These are phyloP conservation scores for Opisthograptis luteolata DNA, from an alignment of 2,888 invertebrate species.

Conservation along the genomic window DNA sequence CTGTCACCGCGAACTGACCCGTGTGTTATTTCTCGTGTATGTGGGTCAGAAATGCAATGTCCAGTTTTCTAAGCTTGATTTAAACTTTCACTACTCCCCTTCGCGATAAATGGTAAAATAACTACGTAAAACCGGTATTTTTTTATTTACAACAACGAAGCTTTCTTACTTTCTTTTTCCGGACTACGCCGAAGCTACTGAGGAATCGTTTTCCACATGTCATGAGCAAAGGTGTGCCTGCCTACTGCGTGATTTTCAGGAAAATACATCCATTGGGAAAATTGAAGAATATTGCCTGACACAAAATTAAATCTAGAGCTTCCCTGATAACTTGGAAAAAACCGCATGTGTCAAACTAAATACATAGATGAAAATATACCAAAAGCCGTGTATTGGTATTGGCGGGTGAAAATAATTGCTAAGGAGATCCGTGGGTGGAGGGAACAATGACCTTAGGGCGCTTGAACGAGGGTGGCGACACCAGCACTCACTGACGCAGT, in stretches of 20 bases:
- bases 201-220: slow-evolving; percentile 17
- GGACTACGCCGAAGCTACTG: slow-evolving; percentile 11
- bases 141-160: slow-evolving; percentile 32
- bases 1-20: no score
- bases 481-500: slow-evolving; percentile 46
- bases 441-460: slow-evolving; percentile 60
- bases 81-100: slow-evolving; percentile 64
- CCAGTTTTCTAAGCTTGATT: slow-evolving; percentile 55
- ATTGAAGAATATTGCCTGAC: no score
- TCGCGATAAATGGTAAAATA: slow-evolving; percentile 56
- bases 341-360: no score
- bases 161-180: slow-evolving; percentile 46
- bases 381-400: not conserved
- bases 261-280: no score
- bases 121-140: slow-evolving; percentile 61
- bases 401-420: not conserved
- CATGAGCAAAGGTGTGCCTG: slow-evolving; percentile 23
- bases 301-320: no score
- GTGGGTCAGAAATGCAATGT: slow-evolving; percentile 50
- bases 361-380: no score
- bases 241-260: no score
- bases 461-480: slow-evolving; percentile 49
- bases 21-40: slow-evolving; percentile 24
- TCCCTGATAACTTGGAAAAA: no score
- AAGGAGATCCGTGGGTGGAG: slow-evolving; percentile 35